phyloP scores from a whole-genome alignment of 2,888 invertebrate species.

The Azorinus chamasolen region DNA sequence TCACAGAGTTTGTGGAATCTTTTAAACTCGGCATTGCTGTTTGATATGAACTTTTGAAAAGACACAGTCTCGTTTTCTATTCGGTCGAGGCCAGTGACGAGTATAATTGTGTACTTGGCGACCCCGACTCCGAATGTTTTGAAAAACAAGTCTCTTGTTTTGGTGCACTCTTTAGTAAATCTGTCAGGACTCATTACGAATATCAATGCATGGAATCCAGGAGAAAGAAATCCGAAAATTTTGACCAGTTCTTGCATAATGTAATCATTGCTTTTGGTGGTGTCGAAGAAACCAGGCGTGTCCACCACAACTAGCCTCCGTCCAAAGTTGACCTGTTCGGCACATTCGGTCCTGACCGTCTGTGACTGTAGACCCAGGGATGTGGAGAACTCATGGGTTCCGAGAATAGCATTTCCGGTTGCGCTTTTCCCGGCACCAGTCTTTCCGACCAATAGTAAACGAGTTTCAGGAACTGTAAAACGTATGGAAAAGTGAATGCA shows the following conservation, averaged over 20 bases:
- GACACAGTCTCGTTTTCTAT: constrained; percentile 4
- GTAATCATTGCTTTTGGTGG: constrained; percentile 16
- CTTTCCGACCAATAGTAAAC: constrained; percentile 34
- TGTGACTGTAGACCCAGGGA: constrained; percentile 5
- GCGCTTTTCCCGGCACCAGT: constrained; percentile 47
- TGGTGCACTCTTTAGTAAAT: constrained; percentile 35
- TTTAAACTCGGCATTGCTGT: constrained; percentile 16
- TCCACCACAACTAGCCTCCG: constrained; percentile 37
- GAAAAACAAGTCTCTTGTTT: constrained; percentile 24
- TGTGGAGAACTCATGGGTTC: constrained; percentile 12
- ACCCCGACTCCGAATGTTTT: constrained; percentile 24
- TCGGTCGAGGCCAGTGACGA: constrained; percentile 19
- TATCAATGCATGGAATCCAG: constrained; percentile 35
- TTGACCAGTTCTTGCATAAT: constrained; percentile 26
- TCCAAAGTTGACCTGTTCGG: constrained; percentile 12
- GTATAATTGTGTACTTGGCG: constrained; percentile 17
- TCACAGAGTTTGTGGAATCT: constrained; percentile 15
- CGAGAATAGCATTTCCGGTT: constrained; percentile 45
- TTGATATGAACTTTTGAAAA: constrained; percentile 5
- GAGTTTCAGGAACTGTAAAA: constrained; percentile 13
- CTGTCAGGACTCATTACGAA: constrained; percentile 32
- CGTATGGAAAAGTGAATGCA: too few species aligned
- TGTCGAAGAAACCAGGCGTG: constrained; percentile 49
- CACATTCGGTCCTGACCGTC: constrained; percentile 15
- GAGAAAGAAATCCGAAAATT: constrained; percentile 20